Evolutionary conservation across 2,797 vertebrate genomes (phyloP).

Genomic region (Capromys pilorides): DNA sequence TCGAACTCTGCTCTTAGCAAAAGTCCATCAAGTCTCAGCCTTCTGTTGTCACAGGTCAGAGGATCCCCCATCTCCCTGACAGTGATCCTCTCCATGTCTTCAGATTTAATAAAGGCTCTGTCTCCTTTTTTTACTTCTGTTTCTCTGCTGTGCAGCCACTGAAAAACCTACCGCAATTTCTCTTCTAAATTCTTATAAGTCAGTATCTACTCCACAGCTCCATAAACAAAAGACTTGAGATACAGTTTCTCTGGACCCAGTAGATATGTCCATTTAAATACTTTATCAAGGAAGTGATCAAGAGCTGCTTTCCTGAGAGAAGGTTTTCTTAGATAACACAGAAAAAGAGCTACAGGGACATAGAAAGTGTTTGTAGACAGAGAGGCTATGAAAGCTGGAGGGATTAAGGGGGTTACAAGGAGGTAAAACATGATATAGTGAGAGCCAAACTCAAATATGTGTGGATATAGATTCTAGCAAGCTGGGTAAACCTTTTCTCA

Average conservation of each 20-base stretch:
- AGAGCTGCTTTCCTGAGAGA: conserved; percentile 44
- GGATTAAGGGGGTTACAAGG: not conserved
- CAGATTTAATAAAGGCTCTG: too few species aligned
- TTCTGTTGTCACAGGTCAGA: too few species aligned
- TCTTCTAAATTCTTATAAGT: conserved; percentile 26
- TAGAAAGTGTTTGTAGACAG: not conserved
- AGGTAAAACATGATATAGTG: not conserved
- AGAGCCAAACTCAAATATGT: not conserved
- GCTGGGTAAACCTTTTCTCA: not conserved
- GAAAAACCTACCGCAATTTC: too few species aligned
- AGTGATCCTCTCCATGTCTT: too few species aligned
- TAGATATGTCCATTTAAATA: conserved; percentile 14
- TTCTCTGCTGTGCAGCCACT: too few species aligned
- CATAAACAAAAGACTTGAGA: conserved; percentile 12
- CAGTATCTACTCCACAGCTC: not conserved
- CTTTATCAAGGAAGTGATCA: conserved; percentile 4
- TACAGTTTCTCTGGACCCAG: conserved; percentile 50
- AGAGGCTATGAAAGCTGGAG: not conserved
- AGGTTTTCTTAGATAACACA: conserved; percentile 5
- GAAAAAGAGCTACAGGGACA: not conserved
- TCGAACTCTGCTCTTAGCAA: too few species aligned
- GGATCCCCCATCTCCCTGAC: too few species aligned
- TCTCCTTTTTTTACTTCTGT: too few species aligned
- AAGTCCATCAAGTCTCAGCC: too few species aligned
- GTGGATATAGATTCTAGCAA: not conserved